Base-by-base conservation (phyloP, 2,797 vertebrate genomes). In the Acestrorhynchus altus region DNA sequence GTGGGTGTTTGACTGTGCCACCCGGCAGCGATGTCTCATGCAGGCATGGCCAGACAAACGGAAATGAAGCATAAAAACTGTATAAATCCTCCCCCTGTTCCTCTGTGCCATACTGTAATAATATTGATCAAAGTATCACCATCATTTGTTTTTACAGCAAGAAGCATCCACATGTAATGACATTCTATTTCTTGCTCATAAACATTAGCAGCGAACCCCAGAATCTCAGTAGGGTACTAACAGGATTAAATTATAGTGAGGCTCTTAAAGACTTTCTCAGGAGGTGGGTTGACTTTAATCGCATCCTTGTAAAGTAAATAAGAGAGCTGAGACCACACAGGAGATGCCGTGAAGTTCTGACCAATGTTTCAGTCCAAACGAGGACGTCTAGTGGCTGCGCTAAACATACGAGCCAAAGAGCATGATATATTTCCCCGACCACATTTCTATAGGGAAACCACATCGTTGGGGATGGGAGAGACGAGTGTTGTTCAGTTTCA, bases 311-410 rank as follows among this genome's bases (percentile, higher is more conserved):
- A 83, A 88, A 77, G 72, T 51, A 42, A 70, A 64, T 68, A 49
- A 31, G 26, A 68, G 46, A 15, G 9, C 15, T 0, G 24, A 65
- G 80, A 90, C 87, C 90, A 89, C 89, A 92, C 88, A 90, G 70
- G 81, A 88, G 64, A 65, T 18, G 16, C 66, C 11, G 35, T 39
- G 8, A 69, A 57, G 22, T 42, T 68, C 35, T 52, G 56, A 68
- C 71, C 56, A 28, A 40, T 44, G 51, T 61, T 74, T 74, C 71
- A 52, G 4, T 52, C 28, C 64, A 74, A 74, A 61, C 39, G 46
- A 74, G 63, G 79, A 77, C 68, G 69, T 70, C 67, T 78, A 69
- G 79, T 73, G 64, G 56, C 61, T 80, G 72, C 60, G 26, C 28
- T 11, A 67, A 74, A 28, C 5, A 16, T 18, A 10, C 12, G 15